Conservation (phyloP, 2,888 invertebrate genomes). For the Dryocosmus kuriphilus region DNA sequence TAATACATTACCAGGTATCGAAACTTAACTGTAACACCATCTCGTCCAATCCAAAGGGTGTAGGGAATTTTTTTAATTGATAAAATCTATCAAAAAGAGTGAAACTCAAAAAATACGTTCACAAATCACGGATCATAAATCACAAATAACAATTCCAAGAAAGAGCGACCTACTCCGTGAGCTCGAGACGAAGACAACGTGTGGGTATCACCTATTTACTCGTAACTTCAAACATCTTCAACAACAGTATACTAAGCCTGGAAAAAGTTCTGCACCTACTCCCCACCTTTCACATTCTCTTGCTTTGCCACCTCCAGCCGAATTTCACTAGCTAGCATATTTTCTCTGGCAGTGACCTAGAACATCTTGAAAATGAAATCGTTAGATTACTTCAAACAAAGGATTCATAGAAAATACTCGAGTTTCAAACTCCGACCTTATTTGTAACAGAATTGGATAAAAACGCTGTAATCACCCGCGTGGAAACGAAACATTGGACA, state of each 20-base stretch:
- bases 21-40: slow-evolving; percentile 39
- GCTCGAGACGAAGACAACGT: background rate
- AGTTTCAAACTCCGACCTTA: too few relatives aligned
- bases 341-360: slow-evolving; percentile 31
- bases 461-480: too few relatives aligned
- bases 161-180: background rate
- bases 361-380: background rate
- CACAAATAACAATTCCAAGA: background rate
- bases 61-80: background rate
- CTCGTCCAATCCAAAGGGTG: background rate
- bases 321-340: slow-evolving; percentile 16
- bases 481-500: too few relatives aligned
- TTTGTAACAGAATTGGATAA: too few relatives aligned
- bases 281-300: slow-evolving; percentile 27
- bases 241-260: slow-evolving; percentile 16
- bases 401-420: too few relatives aligned
- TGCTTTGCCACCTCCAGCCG: slow-evolving; percentile 9
- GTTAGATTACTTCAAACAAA: background rate
- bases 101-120: background rate
- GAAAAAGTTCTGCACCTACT: slow-evolving; percentile 15
- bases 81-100: background rate
- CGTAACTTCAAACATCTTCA: slow-evolving; percentile 1
- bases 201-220: slow-evolving; percentile 7
- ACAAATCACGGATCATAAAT: background rate
- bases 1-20: background rate